Conservation (phyloP, 2,888 invertebrate species). For the Phortica magna region DNA sequence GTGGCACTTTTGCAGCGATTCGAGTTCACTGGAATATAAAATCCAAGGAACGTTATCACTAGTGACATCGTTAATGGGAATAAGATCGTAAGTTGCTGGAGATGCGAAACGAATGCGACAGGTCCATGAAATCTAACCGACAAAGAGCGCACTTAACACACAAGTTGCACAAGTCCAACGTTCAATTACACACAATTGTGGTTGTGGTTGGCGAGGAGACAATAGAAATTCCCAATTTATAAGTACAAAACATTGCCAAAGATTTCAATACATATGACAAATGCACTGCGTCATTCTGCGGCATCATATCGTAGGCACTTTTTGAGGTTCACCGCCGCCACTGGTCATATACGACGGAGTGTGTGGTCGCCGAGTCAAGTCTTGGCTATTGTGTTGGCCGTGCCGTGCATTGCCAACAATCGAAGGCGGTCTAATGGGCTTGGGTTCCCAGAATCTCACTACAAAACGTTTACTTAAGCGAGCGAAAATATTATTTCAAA, state of each 20-base stretch:
- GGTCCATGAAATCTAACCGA: conserved; percentile 59
- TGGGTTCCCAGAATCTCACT: conserved; percentile 56
- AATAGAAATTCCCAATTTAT: conserved; percentile 51
- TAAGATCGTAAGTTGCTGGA: conserved; percentile 68
- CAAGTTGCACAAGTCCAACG: conserved; percentile 52
- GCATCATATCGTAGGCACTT: conserved; percentile 53
- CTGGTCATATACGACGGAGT: conserved; percentile 24
- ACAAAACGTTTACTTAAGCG: conserved; percentile 48
- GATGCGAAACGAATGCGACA: conserved; percentile 65
- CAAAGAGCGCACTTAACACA: conserved; percentile 30
- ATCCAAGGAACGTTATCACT: background rate
- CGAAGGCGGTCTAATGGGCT: conserved; percentile 38
- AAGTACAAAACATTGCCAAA: conserved; percentile 55
- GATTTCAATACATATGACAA: conserved; percentile 50
- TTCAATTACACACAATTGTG: conserved; percentile 67
- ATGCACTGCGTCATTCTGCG: conserved; percentile 62
- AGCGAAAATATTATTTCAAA: conserved; percentile 69
- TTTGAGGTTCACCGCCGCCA: conserved; percentile 65
- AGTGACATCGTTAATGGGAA: conserved; percentile 12
- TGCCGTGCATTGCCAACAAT: background rate
- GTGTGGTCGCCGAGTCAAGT: conserved; percentile 33
- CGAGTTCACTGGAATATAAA: no score
- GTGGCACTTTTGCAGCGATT: no score
- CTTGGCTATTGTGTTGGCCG: background rate
- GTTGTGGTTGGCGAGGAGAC: conserved; percentile 52